These are phyloP conservation scores for Cervus canadensis DNA, from an alignment of 2,113 vertebrate genomes.

Conservation along the genomic window DNA sequence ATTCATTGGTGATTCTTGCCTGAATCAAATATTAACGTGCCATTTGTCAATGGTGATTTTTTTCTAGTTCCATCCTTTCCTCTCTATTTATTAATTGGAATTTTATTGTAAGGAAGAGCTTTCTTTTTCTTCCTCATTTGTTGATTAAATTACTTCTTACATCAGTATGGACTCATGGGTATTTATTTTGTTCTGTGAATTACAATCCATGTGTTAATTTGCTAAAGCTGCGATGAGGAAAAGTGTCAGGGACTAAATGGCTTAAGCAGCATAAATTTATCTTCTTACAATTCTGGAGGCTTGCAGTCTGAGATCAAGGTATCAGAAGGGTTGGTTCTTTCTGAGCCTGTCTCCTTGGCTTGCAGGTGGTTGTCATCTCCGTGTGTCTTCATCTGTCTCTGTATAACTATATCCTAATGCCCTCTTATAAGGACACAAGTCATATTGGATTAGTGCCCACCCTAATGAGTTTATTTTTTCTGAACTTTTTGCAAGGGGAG, in stretches of 20 bases:
- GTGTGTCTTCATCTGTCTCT: accelerated
- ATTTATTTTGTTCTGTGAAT: neutral
- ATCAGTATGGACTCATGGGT: neutral
- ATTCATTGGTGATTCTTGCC: neutral
- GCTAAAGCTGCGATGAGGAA: neutral
- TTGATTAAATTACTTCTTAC: neutral
- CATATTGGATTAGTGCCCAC: neutral
- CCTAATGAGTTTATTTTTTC: neutral
- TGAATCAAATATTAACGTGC: neutral
- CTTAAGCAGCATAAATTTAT: neutral
- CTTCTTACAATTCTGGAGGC: neutral
- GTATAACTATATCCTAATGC: neutral
- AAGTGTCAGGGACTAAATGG: neutral
- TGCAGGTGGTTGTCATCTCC: neutral
- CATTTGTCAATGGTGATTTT: neutral
- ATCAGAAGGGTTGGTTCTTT: neutral
- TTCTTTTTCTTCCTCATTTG: neutral
- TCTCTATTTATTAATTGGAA: neutral
- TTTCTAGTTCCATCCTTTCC: neutral
- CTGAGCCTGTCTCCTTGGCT: neutral
- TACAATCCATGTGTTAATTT: neutral
- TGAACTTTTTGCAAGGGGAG: neutral
- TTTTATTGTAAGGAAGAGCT: neutral
- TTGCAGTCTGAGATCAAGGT: neutral
- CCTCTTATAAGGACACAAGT: neutral